These are phyloP conservation scores for Thaumatotibia leucotreta DNA, from an alignment of 1,140 invertebrate genomes.

Conservation along the genomic window DNA sequence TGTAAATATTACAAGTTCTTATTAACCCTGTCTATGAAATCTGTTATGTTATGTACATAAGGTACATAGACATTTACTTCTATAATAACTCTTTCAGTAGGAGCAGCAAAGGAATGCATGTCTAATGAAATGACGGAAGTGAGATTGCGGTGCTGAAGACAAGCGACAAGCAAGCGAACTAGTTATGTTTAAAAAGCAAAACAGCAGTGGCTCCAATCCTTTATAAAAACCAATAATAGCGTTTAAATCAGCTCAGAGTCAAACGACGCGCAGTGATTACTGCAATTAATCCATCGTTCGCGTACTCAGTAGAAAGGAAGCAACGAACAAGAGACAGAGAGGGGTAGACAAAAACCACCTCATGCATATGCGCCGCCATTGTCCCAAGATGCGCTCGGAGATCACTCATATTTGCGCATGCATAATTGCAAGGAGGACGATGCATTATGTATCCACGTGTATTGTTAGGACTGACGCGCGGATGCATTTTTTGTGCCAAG, in stretches of 20 bases:
- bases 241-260: constrained; percentile 19
- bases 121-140: background rate
- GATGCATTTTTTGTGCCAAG: background rate
- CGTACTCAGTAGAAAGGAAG: constrained; percentile 10
- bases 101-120: background rate
- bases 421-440: background rate
- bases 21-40: background rate
- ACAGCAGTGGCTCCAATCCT: background rate
- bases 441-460: constrained; percentile 5
- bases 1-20: background rate
- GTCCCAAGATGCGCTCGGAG: background rate
- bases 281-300: constrained; percentile 27
- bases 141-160: background rate
- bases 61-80: background rate
- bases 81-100: background rate
- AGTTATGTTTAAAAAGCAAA: background rate
- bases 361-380: constrained; percentile 11
- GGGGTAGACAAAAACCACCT: constrained; percentile 31
- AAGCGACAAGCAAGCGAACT: background rate
- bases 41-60: background rate
- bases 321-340: background rate
- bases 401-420: constrained; percentile 14
- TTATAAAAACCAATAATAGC: background rate
- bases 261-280: constrained; percentile 29
- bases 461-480: background rate